These are phyloP conservation scores for Embidobia sp. DNA, from an alignment of 2,888 invertebrate genomes.

Conservation along the genomic window DNA sequence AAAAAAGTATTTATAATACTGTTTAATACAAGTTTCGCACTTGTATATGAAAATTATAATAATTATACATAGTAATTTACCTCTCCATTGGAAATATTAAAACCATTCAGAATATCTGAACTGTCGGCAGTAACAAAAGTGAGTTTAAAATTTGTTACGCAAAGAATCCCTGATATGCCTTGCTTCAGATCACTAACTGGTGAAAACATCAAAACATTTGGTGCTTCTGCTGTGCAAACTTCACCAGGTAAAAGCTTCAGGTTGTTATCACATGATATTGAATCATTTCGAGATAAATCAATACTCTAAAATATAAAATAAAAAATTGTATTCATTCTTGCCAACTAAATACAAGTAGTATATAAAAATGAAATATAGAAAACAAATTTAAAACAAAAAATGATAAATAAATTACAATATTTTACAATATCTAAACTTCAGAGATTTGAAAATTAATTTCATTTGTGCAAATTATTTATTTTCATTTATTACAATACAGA, in stretches of 20 bases:
- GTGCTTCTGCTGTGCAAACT: slow-evolving; percentile 88
- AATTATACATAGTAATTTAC: slow-evolving; percentile 71
- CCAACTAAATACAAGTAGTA: no score
- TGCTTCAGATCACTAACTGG: slow-evolving; percentile 90
- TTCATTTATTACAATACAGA: no score
- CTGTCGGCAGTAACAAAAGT: slow-evolving; percentile 90
- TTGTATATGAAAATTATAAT: background rate
- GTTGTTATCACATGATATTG: slow-evolving; percentile 73
- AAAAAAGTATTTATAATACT: no score
- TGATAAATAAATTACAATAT: no score
- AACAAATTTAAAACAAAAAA: no score
- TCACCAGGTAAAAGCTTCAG: slow-evolving; percentile 86
- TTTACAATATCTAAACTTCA: no score
- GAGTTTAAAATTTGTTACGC: slow-evolving; percentile 96
- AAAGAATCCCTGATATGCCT: slow-evolving; percentile 91
- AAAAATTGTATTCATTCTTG: background rate
- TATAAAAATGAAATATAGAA: no score
- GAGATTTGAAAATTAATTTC: no score
- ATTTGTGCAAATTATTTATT: no score
- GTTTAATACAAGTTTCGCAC: no score
- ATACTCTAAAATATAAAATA: slow-evolving; percentile 72
- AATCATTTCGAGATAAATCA: slow-evolving; percentile 76
- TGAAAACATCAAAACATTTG: slow-evolving; percentile 91
- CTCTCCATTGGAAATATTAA: slow-evolving; percentile 81
- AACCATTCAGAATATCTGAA: slow-evolving; percentile 46